Percentiles rank a stretch among this genome's conserved stretches.
These are phyloP conservation scores for Thinocorus orbignyianus DNA, from an alignment of 2,113 vertebrate species.

Conservation along the genomic window DNA sequence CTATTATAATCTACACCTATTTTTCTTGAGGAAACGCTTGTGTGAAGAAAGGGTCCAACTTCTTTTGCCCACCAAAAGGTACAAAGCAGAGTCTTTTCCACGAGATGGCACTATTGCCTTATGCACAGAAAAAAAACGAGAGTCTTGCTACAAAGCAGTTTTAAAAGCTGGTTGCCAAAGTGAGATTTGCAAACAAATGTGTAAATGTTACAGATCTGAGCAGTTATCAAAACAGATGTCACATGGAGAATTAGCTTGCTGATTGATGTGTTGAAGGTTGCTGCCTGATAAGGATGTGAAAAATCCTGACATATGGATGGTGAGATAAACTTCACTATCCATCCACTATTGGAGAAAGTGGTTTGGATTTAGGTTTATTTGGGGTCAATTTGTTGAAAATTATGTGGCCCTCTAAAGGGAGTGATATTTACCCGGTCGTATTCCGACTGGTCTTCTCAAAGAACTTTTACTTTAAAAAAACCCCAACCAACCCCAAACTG, in stretches of 20 bases:
- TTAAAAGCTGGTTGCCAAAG: not conserved
- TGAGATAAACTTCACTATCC: not conserved
- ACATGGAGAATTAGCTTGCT: not conserved
- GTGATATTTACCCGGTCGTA: not conserved
- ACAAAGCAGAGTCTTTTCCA: not conserved
- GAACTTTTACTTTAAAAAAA: not conserved
- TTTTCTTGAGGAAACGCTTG: not conserved
- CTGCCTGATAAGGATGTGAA: not conserved
- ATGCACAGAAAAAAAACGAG: not conserved
- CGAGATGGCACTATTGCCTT: constrained; percentile 73
- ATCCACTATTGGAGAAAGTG: not conserved
- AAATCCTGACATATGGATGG: not conserved
- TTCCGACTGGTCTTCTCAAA: not conserved
- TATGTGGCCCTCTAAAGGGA: not conserved
- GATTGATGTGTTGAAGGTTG: not conserved
- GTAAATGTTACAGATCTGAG: not conserved
- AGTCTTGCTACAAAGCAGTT: accelerated
- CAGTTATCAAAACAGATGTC: not conserved
- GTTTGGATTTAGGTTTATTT: not conserved
- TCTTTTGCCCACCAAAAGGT: not conserved
- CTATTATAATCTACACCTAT: not conserved
- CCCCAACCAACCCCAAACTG: not conserved
- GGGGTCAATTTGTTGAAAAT: not conserved
- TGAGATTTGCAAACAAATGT: not conserved
- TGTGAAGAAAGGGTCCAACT: not conserved